Base-by-base conservation (phyloP, 2,113 vertebrate species). In the Ariopsis seemanni region DNA sequence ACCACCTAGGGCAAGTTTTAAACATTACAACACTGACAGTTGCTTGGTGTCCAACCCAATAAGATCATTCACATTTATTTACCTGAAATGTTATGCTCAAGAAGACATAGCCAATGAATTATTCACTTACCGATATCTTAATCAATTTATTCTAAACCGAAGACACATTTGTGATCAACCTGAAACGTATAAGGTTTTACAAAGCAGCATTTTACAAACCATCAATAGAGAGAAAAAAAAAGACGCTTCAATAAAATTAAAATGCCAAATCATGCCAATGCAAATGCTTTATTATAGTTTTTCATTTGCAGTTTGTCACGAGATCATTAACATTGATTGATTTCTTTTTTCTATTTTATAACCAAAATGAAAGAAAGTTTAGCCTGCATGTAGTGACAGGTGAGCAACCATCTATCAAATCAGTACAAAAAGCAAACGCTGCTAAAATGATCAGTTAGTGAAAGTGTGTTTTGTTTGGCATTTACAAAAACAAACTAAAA, bases 261-360 rank as follows among this genome's bases (percentile, higher is more conserved):
- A 65, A 78, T 25, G 14, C 78, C 30, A 12, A 80, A 4, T 89
- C 83, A 91, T 92, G 91, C 91, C 91, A 92, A 91, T 92, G 89
- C 89, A 42, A 92, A 78, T 87, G 34, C 20, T 90, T 94, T 94
- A 93, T 94, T 94, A 92, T 92, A 92, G 88, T 92, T 90, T 90
- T 69, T 82, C 91, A 92, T 90, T 91, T 52, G 85, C 74, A 90
- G n/a, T 84, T 89, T 89, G 89, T 81, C 75, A 75, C 83, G 57
- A 65, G 48, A 85, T 79, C 50, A 80, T 65, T 15, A 69, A 67
- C 60, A 86, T 34, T 55, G 75, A 86, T 65, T 67, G 55, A n/a
- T 86, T 30, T 85, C 17, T 18, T 79, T 18, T 8, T 80, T 27
- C n/a, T 25, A 50, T 52, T 52, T 25, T 53, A n/a, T 77, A 79